Percentiles rank a stretch among this genome's conserved stretches.
phyloP scores from a whole-genome alignment of 37 sponge, comb jelly and placozoan species.

The Chondrosia reniformis region DNA sequence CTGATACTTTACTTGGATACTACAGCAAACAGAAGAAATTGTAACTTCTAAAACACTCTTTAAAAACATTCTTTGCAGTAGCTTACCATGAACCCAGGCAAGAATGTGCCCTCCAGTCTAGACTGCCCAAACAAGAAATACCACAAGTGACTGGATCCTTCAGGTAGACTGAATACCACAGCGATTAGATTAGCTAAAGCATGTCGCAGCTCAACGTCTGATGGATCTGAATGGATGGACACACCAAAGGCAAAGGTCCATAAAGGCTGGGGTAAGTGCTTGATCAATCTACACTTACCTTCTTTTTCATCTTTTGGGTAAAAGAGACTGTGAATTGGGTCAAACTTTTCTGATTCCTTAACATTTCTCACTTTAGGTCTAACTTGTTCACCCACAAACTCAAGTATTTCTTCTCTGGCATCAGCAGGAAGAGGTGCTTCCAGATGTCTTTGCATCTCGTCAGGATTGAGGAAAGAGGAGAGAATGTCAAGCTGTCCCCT shows the following conservation, averaged over 20 bases:
- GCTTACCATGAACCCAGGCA: conserved; percentile 80
- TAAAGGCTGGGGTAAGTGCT: not conserved
- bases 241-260: not conserved
- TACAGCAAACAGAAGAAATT: conserved; percentile 12
- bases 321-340: conserved; percentile 63
- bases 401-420: conserved; percentile 25
- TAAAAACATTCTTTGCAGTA: not conserved
- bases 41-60: not conserved
- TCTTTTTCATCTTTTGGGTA: not conserved
- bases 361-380: not conserved
- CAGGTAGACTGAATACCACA: conserved; percentile 59
- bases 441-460: conserved; percentile 8
- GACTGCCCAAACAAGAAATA: conserved; percentile 62
- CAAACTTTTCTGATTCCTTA: conserved; percentile 17
- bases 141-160: conserved; percentile 70
- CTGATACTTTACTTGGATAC: conserved; percentile 57
- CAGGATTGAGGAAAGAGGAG: conserved; percentile 25
- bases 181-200: conserved; percentile 73
- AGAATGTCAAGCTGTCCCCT: conserved; percentile 11
- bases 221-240: conserved; percentile 45
- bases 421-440: conserved; percentile 24
- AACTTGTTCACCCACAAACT: conserved; percentile 15
- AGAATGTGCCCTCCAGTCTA: conserved; percentile 52
- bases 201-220: conserved; percentile 66
- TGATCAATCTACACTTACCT: not conserved